A percentile compares a stretch with the other conserved stretches of the same genome.
Evolutionary conservation across 2,888 invertebrate species (phyloP).

Genomic region (Melieria omissa): DNA sequence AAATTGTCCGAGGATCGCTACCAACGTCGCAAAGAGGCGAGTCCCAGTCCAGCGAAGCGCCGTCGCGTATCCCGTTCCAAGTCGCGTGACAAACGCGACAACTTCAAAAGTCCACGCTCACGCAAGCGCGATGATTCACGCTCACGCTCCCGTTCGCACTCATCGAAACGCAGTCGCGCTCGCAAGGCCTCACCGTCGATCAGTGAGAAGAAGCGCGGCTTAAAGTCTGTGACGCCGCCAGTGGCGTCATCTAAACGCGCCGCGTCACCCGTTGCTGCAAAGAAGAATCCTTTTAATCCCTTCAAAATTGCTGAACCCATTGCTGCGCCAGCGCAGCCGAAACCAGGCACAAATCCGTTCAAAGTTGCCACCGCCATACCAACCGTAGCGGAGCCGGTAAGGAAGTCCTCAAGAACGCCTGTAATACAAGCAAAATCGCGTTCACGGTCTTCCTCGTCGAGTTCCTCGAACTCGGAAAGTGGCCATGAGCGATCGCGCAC

Average conservation of each 20-base stretch:
- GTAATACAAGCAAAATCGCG: background rate
- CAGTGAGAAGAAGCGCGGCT: conserved; percentile 25
- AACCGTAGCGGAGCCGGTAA: background rate
- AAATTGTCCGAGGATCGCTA: conserved; percentile 16
- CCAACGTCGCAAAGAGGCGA: conserved; percentile 32
- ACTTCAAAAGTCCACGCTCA: conserved; percentile 11
- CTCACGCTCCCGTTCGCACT: conserved; percentile 44
- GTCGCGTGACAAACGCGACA: conserved; percentile 23
- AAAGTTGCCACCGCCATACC: conserved; percentile 20
- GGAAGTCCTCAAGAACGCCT: background rate
- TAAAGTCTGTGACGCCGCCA: conserved; percentile 39
- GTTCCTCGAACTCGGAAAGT: conserved; percentile 39
- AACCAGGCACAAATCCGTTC: conserved; percentile 41
- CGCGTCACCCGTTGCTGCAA: conserved; percentile 10
- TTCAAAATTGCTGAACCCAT: conserved; percentile 47
- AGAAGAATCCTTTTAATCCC: conserved; percentile 52
- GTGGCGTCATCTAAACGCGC: conserved; percentile 13
- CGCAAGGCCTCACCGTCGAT: conserved; percentile 41
- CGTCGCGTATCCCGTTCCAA: conserved; percentile 35
- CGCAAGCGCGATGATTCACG: conserved; percentile 28
- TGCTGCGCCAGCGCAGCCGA: conserved; percentile 23
- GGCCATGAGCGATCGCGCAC: conserved; percentile 46
- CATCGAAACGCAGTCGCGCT: conserved; percentile 17
- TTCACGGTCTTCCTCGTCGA: conserved; percentile 36
- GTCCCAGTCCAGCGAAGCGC: conserved; percentile 39